A percentile compares a stretch with the other conserved stretches of the same genome.
These are phyloP conservation scores for Diplazon laetatorius DNA, from an alignment of 2,888 invertebrate genomes.

Conservation along the genomic window DNA sequence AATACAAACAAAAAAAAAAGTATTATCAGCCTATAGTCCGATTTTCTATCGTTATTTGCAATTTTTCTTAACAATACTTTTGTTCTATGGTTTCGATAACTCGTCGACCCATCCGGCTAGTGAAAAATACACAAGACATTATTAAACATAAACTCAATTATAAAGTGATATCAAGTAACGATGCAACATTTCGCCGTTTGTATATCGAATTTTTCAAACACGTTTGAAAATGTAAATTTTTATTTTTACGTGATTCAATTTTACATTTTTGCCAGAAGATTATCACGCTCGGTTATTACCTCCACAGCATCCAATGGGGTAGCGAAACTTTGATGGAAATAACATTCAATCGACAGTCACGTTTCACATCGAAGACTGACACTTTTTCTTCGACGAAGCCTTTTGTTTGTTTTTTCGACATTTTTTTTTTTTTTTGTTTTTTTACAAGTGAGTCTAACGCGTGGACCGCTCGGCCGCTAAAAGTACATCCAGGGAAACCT, in stretches of 20 bases:
- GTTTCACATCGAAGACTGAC: constrained; percentile 25
- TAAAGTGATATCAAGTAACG: too few species aligned
- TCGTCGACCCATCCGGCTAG: too few species aligned
- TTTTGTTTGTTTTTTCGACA: constrained; percentile 18
- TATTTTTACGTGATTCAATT: background rate
- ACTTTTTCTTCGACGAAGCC: constrained; percentile 30
- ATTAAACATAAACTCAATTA: background rate
- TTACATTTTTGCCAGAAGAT: background rate
- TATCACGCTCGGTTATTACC: background rate
- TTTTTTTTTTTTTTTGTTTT: constrained; percentile 8
- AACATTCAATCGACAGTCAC: constrained; percentile 36
- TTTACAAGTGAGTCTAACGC: constrained; percentile 49
- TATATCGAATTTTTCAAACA: background rate
- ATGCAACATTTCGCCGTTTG: too few species aligned
- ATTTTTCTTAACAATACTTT: too few species aligned
- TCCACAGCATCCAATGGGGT: background rate
- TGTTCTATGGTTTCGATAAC: too few species aligned
- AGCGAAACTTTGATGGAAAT: background rate
- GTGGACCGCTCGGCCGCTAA: constrained; percentile 46
- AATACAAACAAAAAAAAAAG: too few species aligned
- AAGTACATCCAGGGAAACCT: constrained; percentile 46
- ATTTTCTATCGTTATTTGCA: too few species aligned
- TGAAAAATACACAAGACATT: too few species aligned
- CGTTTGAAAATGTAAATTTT: too few species aligned
- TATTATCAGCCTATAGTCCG: too few species aligned